These are phyloP conservation scores for Pituophis catenifer DNA, from an alignment of 2,113 vertebrate genomes.

Conservation along the genomic window DNA sequence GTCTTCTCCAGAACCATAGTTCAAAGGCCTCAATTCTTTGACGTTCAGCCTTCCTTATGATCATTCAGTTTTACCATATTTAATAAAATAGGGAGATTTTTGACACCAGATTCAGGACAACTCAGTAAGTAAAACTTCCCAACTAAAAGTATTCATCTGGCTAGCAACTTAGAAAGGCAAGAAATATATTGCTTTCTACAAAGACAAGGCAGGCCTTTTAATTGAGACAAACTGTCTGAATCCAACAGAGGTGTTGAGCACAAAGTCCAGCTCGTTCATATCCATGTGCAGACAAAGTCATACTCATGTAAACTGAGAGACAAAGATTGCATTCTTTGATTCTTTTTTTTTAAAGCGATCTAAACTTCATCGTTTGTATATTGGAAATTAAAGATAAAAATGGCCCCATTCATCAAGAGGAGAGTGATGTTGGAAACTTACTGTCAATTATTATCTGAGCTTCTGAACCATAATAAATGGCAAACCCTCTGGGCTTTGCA, in stretches of 20 bases:
- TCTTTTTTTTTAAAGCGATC: background rate
- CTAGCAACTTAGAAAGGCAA: too few relatives aligned
- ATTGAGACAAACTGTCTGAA: background rate
- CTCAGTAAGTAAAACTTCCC: background rate
- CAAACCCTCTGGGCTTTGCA: constrained; percentile 50
- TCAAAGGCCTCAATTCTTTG: too few relatives aligned
- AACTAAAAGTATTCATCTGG: background rate
- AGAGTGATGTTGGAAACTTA: constrained; percentile 53
- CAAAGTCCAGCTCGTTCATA: background rate
- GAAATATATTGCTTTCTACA: background rate
- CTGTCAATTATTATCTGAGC: constrained; percentile 56
- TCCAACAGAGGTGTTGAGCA: background rate
- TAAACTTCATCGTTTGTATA: constrained; percentile 33
- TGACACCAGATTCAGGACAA: background rate
- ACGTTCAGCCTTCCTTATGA: too few relatives aligned
- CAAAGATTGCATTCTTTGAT: background rate
- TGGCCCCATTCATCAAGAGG: constrained; percentile 30
- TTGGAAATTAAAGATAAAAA: constrained; percentile 13
- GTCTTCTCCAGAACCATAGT: too few relatives aligned
- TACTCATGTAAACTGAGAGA: background rate
- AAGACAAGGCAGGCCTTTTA: background rate
- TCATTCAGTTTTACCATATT: background rate
- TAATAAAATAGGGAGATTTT: background rate
- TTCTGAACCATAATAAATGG: constrained; percentile 59
- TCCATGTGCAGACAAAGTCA: background rate